phyloP scores from a whole-genome alignment of 2,888 invertebrate genomes.

The Melitaea athalia region DNA sequence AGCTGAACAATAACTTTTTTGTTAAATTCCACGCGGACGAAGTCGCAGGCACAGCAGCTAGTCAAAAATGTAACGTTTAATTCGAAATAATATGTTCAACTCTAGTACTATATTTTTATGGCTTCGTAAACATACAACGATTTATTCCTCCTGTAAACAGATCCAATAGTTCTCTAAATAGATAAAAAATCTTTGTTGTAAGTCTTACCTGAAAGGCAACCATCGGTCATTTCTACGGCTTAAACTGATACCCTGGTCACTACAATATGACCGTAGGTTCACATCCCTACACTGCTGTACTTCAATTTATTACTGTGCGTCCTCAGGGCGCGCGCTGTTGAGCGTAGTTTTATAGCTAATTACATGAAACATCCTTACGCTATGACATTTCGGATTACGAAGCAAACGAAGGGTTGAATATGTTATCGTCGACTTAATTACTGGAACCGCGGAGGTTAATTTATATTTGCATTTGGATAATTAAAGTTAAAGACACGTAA shows the following conservation, averaged over 20 bases:
- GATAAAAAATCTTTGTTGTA: too few relatives aligned
- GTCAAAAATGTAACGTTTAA: too few relatives aligned
- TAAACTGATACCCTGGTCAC: too few relatives aligned
- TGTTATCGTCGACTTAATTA: background rate
- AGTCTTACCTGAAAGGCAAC: background rate
- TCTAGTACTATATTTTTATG: too few relatives aligned
- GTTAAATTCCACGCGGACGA: too few relatives aligned
- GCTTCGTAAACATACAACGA: too few relatives aligned
- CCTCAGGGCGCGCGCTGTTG: background rate
- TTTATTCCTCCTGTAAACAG: too few relatives aligned
- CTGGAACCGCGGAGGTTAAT: background rate
- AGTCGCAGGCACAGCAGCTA: too few relatives aligned
- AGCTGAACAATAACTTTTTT: too few relatives aligned
- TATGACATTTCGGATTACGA: conserved; percentile 4
- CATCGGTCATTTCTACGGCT: too few relatives aligned
- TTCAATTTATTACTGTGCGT: conserved; percentile 1
- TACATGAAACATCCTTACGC: background rate
- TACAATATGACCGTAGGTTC: background rate
- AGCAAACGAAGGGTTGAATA: background rate
- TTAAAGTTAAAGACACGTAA: background rate
- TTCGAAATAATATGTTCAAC: too few relatives aligned
- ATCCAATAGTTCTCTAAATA: too few relatives aligned
- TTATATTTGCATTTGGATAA: background rate
- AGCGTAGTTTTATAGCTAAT: conserved; percentile 17
- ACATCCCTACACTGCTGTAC: background rate